Evolutionary conservation across 2,113 vertebrate genomes (phyloP).

Genomic region (Sisor rabdophorus): DNA sequence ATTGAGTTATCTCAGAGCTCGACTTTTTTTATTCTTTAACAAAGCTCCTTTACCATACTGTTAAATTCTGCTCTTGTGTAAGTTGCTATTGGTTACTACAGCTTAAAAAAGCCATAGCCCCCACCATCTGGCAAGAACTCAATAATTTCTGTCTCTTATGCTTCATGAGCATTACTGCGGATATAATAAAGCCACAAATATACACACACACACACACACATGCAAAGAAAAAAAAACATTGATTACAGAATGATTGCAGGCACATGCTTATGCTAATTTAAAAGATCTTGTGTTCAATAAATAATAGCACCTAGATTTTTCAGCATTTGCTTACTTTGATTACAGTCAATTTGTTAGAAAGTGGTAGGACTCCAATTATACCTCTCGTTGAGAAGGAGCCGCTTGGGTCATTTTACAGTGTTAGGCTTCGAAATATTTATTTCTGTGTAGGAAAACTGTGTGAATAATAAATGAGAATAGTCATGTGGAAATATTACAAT

Average conservation of each 20-base stretch:
- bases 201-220: constrained; percentile 6
- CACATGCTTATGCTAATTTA: neutral
- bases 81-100: neutral
- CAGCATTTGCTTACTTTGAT: constrained; percentile 19
- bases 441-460: neutral
- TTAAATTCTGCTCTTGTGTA: neutral
- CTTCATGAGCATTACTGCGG: constrained; percentile 10
- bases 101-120: neutral
- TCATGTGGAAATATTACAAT: neutral
- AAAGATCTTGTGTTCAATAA: constrained; percentile 1
- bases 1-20: constrained; percentile 1
- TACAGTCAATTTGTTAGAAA: constrained; percentile 11
- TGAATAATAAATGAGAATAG: neutral
- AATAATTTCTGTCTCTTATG: neutral
- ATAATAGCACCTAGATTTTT: constrained; percentile 4
- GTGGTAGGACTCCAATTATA: neutral
- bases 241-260: constrained; percentile 17
- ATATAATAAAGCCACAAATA: constrained; percentile 5
- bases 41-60: neutral
- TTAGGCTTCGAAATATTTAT: neutral
- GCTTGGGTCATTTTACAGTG: constrained; percentile 10
- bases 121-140: constrained; percentile 1
- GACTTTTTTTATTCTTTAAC: neutral
- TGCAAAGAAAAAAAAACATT: neutral
- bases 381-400: neutral